Evolutionary conservation across 2,113 vertebrate species (phyloP).

Genomic region (Cinclus mexicanus): DNA sequence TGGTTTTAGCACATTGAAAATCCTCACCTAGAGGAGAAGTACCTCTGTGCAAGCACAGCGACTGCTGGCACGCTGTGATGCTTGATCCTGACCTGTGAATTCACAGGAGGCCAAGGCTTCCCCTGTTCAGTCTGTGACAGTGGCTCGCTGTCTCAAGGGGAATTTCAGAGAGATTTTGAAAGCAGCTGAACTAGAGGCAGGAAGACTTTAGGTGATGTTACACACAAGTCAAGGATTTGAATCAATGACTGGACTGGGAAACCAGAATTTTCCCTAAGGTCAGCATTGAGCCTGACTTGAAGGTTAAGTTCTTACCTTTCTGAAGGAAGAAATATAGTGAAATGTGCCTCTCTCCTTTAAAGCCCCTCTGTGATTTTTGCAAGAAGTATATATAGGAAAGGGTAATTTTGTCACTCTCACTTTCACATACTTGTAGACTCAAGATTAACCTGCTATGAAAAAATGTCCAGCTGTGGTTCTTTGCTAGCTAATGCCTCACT

Average conservation of each 20-base stretch:
- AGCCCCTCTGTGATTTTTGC: background rate
- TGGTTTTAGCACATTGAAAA: background rate
- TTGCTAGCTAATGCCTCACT: background rate
- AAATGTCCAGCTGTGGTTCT: background rate
- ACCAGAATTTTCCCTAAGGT: background rate
- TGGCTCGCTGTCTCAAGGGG: background rate
- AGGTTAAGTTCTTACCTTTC: background rate
- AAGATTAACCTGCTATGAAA: background rate
- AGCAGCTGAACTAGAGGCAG: background rate
- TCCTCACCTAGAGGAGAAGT: background rate
- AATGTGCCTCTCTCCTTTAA: background rate
- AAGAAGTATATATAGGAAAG: background rate
- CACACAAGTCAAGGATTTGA: background rate
- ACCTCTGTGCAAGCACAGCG: accelerated
- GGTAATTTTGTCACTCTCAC: background rate
- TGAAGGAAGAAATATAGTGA: background rate
- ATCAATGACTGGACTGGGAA: background rate
- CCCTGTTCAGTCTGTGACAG: background rate
- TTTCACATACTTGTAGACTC: background rate
- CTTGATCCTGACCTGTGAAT: background rate
- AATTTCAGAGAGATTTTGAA: background rate
- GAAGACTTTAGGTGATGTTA: background rate
- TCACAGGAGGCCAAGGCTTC: background rate
- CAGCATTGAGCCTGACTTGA: background rate
- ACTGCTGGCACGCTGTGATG: accelerated